Evolutionary conservation across 2,113 vertebrate species (phyloP).

Genomic region (Eretmochelys imbricata): DNA sequence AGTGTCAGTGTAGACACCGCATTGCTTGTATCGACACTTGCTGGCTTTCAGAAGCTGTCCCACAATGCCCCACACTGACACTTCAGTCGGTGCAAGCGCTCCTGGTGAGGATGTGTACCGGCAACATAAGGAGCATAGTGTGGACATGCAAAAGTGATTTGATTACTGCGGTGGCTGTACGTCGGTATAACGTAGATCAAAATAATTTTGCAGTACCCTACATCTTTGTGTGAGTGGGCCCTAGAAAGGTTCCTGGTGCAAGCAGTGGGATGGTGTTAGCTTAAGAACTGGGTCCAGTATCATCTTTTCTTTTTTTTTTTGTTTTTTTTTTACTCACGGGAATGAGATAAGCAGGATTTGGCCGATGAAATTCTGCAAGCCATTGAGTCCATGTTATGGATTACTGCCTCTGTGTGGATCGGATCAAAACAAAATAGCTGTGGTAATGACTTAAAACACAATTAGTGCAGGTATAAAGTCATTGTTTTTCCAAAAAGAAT

Average conservation of each 20-base stretch:
- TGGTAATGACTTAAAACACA: constrained; percentile 18
- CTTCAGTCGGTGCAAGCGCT: background rate
- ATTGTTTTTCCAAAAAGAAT: background rate
- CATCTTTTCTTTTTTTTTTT: no score
- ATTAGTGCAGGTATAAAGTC: background rate
- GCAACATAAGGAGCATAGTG: background rate
- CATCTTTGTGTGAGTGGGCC: background rate
- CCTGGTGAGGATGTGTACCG: background rate
- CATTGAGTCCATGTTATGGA: background rate
- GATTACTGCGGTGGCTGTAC: background rate
- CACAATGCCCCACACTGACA: background rate
- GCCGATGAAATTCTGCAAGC: background rate
- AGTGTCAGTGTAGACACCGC: background rate
- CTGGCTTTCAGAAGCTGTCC: background rate
- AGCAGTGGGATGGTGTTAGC: background rate
- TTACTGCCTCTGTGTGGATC: constrained; percentile 6
- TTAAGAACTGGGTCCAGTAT: background rate
- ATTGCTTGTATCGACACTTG: background rate
- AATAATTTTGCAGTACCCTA: background rate
- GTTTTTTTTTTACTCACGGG: background rate
- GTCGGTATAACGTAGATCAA: background rate
- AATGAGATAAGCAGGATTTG: background rate
- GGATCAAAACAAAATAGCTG: constrained; percentile 23
- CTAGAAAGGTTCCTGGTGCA: background rate
- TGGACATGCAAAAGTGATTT: background rate